These are phyloP conservation scores for Lypha dubia DNA, from an alignment of 2,888 invertebrate species.

Conservation along the genomic window DNA sequence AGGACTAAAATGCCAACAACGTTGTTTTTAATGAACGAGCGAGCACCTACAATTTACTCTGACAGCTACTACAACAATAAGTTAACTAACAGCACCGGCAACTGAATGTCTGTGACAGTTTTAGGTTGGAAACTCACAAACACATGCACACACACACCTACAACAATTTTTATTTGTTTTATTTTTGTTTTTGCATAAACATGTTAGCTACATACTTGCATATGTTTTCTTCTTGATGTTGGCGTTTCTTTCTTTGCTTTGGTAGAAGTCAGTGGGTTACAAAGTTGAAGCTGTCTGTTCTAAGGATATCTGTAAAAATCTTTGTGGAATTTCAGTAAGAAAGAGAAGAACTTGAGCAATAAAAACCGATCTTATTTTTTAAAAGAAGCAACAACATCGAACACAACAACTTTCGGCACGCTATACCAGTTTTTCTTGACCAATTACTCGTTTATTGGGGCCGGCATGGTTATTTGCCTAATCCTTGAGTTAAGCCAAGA, in stretches of 20 bases:
- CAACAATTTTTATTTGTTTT: too few relatives aligned
- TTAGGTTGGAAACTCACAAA: conserved; percentile 55
- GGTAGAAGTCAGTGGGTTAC: conserved; percentile 5
- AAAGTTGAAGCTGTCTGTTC: neutral
- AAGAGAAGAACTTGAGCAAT: too few relatives aligned
- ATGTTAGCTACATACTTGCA: conserved; percentile 31
- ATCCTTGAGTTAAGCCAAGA: too few relatives aligned
- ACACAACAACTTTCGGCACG: too few relatives aligned
- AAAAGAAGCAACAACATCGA: too few relatives aligned
- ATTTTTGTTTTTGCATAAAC: conserved; percentile 22
- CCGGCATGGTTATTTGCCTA: too few relatives aligned
- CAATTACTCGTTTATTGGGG: too few relatives aligned
- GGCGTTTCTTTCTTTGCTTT: neutral
- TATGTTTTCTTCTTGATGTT: conserved; percentile 8
- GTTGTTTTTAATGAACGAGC: conserved; percentile 59
- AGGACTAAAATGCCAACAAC: conserved; percentile 60
- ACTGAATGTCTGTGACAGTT: conserved; percentile 71
- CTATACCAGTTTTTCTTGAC: too few relatives aligned
- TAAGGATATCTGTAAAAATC: neutral
- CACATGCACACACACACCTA: conserved; percentile 3
- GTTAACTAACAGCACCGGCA: conserved; percentile 51
- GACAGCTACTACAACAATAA: conserved; percentile 42
- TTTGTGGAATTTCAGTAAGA: too few relatives aligned
- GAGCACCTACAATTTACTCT: conserved; percentile 65
- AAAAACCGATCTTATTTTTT: too few relatives aligned